Base-by-base conservation (phyloP, 2,888 invertebrate species). In the Plutella xylostella region DNA sequence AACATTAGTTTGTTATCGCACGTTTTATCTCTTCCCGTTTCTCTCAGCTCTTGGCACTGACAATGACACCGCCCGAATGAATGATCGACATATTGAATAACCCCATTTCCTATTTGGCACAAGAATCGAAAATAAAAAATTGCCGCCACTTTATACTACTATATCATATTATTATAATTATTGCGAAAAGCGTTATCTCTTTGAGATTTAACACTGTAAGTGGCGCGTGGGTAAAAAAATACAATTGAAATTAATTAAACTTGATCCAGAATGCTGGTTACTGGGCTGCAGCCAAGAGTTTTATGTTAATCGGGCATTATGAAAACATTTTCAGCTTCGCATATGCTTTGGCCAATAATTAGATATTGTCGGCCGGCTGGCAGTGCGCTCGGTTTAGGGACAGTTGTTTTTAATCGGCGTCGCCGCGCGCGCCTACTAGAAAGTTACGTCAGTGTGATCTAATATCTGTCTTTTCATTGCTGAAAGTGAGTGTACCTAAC, bases 1-100 rank as follows among this genome's bases (percentile, higher is more conserved):
- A 67, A 62, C 62, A 20, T 17, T 42, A 42, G 64, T 65, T 68
- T 66, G 67, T 72, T 71, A 72, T 70, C 65, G 62, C 31, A 57
- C 56, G 59, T 63, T 66, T 66, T 65, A 66, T 68, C 67, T 68
- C 71, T 78, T 76, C 71, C 72, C 73, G 72, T 64, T 71, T 67
- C 61, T 60, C 50, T 53, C 58, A 62, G 62, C 62, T 67, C 73
- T 78, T 78, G 78, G 72, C 77, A 75, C 64, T 76, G 79, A 63
- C 71, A 71, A 68, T 69, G 65, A 51, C 38, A n/a, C 39, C 22
- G 17, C 25, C 18, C 19, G n/a, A 9, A 28, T 34, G 34, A 28
- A 39, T 25, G 39, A 42, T 31, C 20, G 42, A 30, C 14, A 31
- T 42, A 14, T 42, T 20, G 19, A 30, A 31, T 18, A 19, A 30